A percentile compares a stretch with the other conserved stretches of the same genome.
Evolutionary conservation across 2,113 vertebrate species (phyloP).

Genomic region (Verasper variegatus): DNA sequence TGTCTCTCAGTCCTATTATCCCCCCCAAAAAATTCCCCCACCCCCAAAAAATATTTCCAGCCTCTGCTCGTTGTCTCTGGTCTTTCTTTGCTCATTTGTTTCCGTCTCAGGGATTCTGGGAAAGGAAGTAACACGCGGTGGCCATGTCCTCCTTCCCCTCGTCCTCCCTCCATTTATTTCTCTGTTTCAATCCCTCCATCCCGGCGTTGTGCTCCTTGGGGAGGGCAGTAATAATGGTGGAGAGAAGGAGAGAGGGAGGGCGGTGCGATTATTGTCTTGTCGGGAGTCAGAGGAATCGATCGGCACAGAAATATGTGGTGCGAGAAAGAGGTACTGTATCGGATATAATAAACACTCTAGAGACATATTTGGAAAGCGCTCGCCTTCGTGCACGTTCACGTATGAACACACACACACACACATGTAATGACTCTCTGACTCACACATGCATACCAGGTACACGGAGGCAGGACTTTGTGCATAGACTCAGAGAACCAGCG

Average conservation of each 20-base stretch:
- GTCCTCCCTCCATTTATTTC: constrained; percentile 72
- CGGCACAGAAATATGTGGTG: constrained; percentile 95
- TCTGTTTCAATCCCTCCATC: constrained; percentile 73
- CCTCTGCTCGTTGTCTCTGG: constrained; percentile 16
- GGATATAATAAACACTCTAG: constrained; percentile 95
- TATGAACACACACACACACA: constrained; percentile 55
- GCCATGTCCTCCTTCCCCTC: constrained; percentile 66
- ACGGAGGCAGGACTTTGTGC: constrained; percentile 43
- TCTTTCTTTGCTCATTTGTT: constrained; percentile 36
- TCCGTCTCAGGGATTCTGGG: constrained; percentile 52
- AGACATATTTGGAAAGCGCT: constrained; percentile 83
- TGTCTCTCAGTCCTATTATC: constrained; percentile 41
- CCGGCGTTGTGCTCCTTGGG: constrained; percentile 75
- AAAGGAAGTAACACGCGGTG: constrained; percentile 65
- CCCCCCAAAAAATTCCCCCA: constrained; percentile 14
- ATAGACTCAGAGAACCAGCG: constrained; percentile 37
- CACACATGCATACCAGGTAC: constrained; percentile 22
- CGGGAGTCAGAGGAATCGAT: constrained; percentile 98
- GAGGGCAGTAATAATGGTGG: constrained; percentile 93
- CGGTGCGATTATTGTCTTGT: constrained; percentile 97
- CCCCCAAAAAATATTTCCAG: constrained; percentile 23
- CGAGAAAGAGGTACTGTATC: constrained; percentile 94
- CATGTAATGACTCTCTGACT: constrained; percentile 33
- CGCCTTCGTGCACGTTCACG: constrained; percentile 58
- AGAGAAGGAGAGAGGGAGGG: constrained; percentile 87